phyloP scores from a whole-genome alignment of 1,140 invertebrate species.

The Atta cephalotes region DNA sequence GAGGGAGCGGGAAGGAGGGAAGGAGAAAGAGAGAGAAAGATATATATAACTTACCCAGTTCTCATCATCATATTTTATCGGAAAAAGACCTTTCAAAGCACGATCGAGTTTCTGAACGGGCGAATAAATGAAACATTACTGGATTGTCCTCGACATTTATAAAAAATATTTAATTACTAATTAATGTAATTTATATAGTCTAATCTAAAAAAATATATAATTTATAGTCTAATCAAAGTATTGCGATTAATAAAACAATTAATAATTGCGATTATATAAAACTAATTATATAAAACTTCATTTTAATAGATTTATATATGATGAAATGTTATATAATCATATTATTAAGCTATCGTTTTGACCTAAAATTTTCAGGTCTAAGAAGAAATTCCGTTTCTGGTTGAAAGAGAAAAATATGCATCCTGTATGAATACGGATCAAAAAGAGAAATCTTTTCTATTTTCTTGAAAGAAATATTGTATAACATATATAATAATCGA shows the following conservation, averaged over 20 bases:
- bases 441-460: neutral
- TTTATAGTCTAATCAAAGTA: neutral
- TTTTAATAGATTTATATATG: neutral
- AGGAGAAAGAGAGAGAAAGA: too few relatives aligned
- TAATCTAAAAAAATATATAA: neutral
- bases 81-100: conserved; percentile 52
- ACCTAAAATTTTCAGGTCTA: neutral
- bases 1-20: too few relatives aligned
- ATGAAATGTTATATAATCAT: too few relatives aligned
- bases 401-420: neutral
- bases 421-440: neutral
- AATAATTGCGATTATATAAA: too few relatives aligned
- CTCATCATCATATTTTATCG: conserved; percentile 11
- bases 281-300: neutral
- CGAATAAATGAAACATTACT: conserved; percentile 29
- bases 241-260: too few relatives aligned
- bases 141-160: conserved; percentile 49
- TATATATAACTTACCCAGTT: neutral
- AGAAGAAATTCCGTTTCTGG: neutral
- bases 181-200: neutral
- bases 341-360: neutral
- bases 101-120: neutral
- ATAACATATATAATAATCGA: neutral
- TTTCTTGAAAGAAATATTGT: neutral
- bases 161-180: conserved; percentile 66